Percentiles rank a stretch among this genome's conserved stretches.
These are phyloP conservation scores for Syngnathus rostellatus DNA, from an alignment of 2,797 vertebrate species.

Conservation along the genomic window DNA sequence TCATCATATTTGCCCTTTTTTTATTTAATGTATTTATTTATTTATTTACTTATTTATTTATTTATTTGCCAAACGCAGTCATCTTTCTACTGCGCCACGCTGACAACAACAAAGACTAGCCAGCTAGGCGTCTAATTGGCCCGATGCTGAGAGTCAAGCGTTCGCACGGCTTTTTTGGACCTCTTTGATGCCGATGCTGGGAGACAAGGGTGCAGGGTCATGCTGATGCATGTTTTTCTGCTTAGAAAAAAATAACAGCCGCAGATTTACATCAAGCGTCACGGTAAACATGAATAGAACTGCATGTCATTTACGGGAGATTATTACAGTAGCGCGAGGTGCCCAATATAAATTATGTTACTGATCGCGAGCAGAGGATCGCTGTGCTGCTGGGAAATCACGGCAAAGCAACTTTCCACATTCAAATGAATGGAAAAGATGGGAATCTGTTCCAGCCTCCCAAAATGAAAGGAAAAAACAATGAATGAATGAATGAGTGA, in stretches of 20 bases:
- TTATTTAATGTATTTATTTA: slow-evolving; percentile 5
- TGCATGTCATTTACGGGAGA: not conserved
- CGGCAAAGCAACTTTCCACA: too few species aligned
- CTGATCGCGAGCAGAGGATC: too few species aligned
- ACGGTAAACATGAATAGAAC: not conserved
- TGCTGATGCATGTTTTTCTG: not conserved
- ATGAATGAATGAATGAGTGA: too few species aligned
- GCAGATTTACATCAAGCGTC: not conserved
- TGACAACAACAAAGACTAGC: not conserved
- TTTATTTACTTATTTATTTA: not conserved
- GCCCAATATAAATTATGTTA: not conserved
- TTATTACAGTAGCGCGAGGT: not conserved
- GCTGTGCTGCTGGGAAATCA: too few species aligned
- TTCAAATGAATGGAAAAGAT: too few species aligned
- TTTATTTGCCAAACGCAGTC: slow-evolving; percentile 6
- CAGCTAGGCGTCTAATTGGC: not conserved
- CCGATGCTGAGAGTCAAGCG: not conserved
- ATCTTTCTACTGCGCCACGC: not conserved
- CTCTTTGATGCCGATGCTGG: not conserved
- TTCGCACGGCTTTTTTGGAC: not conserved
- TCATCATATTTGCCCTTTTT: slow-evolving; percentile 24
- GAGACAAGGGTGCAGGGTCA: not conserved
- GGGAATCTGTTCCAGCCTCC: too few species aligned
- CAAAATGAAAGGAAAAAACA: too few species aligned
- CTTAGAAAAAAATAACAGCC: too few species aligned